Conservation (phyloP, 1,140 invertebrate genomes). For the Penaeus chinensis region DNA sequence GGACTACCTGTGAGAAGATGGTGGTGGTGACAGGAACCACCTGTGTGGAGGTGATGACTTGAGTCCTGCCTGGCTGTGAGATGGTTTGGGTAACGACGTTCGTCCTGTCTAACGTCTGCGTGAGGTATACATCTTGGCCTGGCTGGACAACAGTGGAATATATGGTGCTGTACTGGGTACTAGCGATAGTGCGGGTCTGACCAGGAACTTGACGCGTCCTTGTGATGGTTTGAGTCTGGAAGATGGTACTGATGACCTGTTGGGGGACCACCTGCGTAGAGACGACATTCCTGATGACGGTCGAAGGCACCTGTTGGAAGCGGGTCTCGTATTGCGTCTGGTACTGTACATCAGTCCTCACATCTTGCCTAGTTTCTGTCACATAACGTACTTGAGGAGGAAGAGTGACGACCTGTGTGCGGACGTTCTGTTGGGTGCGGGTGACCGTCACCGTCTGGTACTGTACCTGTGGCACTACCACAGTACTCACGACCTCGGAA, state of each 20-base stretch:
- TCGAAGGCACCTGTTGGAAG: slow-evolving; percentile 43
- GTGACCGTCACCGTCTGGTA: slow-evolving; percentile 4
- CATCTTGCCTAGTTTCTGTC: not conserved
- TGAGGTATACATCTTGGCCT: not conserved
- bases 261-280: slow-evolving; percentile 47
- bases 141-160: slow-evolving; percentile 48
- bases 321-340: slow-evolving; percentile 37
- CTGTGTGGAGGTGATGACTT: slow-evolving; percentile 44
- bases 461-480: not conserved
- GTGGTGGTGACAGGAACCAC: slow-evolving; percentile 47
- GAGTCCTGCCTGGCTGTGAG: slow-evolving; percentile 42
- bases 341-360: slow-evolving; percentile 38
- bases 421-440: not conserved
- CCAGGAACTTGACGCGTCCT: slow-evolving; percentile 47
- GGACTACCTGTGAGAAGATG: slow-evolving; percentile 25
- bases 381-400: slow-evolving; percentile 14
- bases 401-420: not conserved
- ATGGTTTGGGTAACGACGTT: slow-evolving; percentile 36
- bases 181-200: slow-evolving; percentile 29
- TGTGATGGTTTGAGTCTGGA: slow-evolving; percentile 42
- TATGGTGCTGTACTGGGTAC: slow-evolving; percentile 56
- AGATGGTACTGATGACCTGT: slow-evolving; percentile 51
- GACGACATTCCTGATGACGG: slow-evolving; percentile 47
- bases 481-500: not conserved
- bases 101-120: slow-evolving; percentile 32